Evolutionary conservation across 1,140 invertebrate genomes (phyloP).

Genomic region (Drosophila leontia): DNA sequence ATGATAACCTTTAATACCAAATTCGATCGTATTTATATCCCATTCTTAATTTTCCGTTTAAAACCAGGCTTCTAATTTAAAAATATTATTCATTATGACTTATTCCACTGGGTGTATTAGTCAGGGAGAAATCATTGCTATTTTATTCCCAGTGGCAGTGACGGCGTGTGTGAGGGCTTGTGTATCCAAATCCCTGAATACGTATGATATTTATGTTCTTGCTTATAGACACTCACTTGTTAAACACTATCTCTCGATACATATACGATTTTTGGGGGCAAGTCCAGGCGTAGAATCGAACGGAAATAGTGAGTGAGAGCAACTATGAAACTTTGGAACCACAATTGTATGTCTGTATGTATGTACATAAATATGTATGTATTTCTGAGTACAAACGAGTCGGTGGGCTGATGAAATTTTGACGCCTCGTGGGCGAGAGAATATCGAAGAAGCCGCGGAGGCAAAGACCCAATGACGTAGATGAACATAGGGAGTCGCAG

Average conservation of each 20-base stretch:
- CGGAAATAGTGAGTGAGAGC: conserved; percentile 12
- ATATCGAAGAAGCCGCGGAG: conserved; percentile 3
- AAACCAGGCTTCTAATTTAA: background rate
- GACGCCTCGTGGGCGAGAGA: conserved; percentile 34
- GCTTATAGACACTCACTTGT: conserved; percentile 17
- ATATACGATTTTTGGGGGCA: conserved; percentile 54
- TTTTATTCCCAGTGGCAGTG: background rate
- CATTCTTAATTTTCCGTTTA: background rate
- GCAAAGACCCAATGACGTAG: conserved; percentile 33
- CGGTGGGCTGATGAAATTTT: conserved; percentile 40
- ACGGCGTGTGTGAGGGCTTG: conserved; percentile 24
- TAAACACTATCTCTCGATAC: conserved; percentile 26
- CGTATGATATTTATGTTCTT: conserved; percentile 36
- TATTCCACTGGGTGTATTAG: background rate
- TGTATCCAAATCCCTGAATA: conserved; percentile 16
- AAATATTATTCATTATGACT: background rate
- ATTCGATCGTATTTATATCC: background rate
- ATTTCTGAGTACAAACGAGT: conserved; percentile 7
- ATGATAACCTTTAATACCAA: background rate
- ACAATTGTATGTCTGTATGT: background rate
- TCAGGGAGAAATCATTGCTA: background rate
- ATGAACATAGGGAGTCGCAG: conserved; percentile 7
- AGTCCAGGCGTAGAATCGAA: conserved; percentile 24
- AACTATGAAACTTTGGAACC: conserved; percentile 9
- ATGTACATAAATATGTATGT: conserved; percentile 1